Evolutionary conservation across 1,140 invertebrate species (phyloP), one percentile per base, ranked within the genome.

Genomic region (Agrypnia vestita): DNA sequence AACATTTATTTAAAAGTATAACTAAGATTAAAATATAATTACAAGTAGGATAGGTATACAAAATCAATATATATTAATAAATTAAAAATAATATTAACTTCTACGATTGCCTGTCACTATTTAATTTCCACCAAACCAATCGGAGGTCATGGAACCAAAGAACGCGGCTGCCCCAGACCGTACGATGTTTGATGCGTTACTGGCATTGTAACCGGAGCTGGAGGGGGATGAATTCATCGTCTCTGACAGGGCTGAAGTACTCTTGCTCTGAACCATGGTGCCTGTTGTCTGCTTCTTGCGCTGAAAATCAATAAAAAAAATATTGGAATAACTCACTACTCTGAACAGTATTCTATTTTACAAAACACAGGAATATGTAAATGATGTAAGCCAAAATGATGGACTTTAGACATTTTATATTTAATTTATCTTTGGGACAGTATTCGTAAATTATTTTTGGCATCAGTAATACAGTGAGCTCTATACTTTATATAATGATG

Each of bases 141-240:
- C 94, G 13, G 93, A 93, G 4, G 94, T 93, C 92, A 95, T 94
- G 3, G 92, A 93, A 43, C 93, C 94, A 84, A 95, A 95, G 86
- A 95, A 93, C 0, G 94, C 93, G 0, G 94, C 93, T 6, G 94
- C 94, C 49, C 93, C 91, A 46, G 93, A 94, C 79, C 93, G 90
- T 12, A 83, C 79, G 19, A 79, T 61, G 46, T 76, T 83, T 1
- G 79, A 76, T 17, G 81, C 49, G 44, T 78, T 75, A 13, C 59
- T 44, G n/a, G 78, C 10, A 21, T 43, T 64, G 69, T 53, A 53
- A 9, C 69, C 49, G 10, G 62, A 17, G 17, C 19, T 21, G 47
- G 43, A 76, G 3, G 78, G 49, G 12, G 59, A 17, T 9, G 69
- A n/a, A 12, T 9, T 44, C 15, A 72, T 21, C 7, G 21, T 19